Conservation (phyloP, 2,113 vertebrate genomes). For the Centrocercus urophasianus region DNA sequence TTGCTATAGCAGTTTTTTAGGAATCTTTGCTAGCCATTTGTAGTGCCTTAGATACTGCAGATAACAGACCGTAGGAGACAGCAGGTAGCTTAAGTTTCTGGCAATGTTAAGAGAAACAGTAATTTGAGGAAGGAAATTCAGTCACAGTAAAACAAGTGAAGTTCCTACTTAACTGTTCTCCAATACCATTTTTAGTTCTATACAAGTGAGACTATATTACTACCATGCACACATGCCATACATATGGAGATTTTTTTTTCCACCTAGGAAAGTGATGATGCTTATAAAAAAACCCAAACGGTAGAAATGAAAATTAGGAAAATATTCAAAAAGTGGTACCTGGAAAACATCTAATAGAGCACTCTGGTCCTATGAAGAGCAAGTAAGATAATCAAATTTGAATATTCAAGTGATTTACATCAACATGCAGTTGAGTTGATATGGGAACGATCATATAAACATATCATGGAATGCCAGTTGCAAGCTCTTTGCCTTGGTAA, state of each 20-base stretch:
- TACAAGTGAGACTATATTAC: neutral
- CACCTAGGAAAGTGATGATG: neutral
- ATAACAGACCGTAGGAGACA: neutral
- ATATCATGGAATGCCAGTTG: neutral
- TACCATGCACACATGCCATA: neutral
- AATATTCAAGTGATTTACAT: neutral
- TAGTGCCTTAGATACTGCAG: neutral
- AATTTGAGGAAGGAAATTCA: neutral
- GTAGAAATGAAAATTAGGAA: neutral
- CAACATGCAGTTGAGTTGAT: neutral
- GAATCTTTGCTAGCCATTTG: neutral
- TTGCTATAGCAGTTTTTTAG: neutral
- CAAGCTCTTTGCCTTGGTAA: neutral
- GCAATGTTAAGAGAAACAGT: neutral
- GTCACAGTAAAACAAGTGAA: neutral
- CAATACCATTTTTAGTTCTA: neutral
- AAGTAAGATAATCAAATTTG: neutral
- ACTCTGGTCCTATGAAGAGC: neutral
- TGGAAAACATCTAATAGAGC: neutral
- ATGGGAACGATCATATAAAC: neutral
- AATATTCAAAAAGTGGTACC: rapidly evolving
- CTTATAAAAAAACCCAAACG: neutral
- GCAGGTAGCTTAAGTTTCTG: neutral
- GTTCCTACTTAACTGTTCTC: neutral
- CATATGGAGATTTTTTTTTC: neutral